Evolutionary conservation across 2,797 vertebrate genomes (phyloP), one percentile per base, ranked within the genome.

Genomic region (Argya squamiceps): DNA sequence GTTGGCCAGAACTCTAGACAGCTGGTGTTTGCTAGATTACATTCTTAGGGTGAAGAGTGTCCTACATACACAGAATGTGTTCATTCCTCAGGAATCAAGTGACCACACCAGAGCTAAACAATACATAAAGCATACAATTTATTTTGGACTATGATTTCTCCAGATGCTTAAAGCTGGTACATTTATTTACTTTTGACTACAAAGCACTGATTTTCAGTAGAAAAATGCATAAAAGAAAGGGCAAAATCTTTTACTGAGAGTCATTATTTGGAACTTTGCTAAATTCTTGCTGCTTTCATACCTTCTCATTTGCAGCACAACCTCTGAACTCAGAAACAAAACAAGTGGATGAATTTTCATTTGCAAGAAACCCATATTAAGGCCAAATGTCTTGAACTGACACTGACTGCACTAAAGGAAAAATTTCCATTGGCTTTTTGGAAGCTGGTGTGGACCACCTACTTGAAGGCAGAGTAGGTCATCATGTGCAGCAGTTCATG

Each of bases 31-130:
- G 91, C 97, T 97, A 70, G 88, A 94, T 83, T 87, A 93, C 88
- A 82, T 97, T 97, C 91, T 93, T 89, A 94, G 63, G 96, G 97
- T 97, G 97, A 98, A 97, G 96, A 97, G 92, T 95, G 77, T 93
- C 79, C 91, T 97, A 58, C 86, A 93, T 58, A 82, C 63, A 82
- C 19, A 88, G 84, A 85, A 87, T 86, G 92, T 93, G 95, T 94
- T 98, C 97, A 98, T 97, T 93, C 80, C 93, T 97, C 89, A 97
- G 96, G 97, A 98, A 97, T 98, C 97, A 89, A 97, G 96, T 98
- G 97, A 97, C 96, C 95, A 96, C 96, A 97, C 88, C 97, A 98
- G 78, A 95, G 76, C 73, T 90, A 88, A 97, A 97, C 93, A 93
- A 84, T 96, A 79, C 80, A 43, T 43, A 77, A 92, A 97, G 82